Conservation (phyloP, 2,797 vertebrate species). For the Sebastes oblongus region DNA sequence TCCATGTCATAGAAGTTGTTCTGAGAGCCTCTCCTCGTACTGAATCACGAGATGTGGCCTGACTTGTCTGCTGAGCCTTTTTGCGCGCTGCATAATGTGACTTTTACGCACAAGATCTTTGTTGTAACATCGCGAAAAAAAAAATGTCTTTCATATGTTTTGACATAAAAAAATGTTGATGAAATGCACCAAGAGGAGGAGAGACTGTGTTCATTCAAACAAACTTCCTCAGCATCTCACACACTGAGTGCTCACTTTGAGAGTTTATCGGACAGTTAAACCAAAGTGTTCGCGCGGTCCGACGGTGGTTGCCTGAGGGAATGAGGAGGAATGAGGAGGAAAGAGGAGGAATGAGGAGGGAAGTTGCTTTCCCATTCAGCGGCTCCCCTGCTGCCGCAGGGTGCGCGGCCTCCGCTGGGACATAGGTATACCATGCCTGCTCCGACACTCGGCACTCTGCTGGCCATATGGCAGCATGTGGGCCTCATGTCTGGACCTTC, state of each 20-base stretch:
- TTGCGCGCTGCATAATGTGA: not conserved
- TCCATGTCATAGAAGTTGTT: not conserved
- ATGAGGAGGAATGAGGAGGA: conserved; percentile 35
- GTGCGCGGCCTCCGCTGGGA: conserved; percentile 57
- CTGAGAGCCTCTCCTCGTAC: not conserved
- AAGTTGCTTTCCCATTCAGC: conserved; percentile 36
- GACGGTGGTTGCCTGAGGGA: conserved; percentile 43
- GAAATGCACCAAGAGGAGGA: not conserved
- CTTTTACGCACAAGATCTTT: conserved; percentile 17
- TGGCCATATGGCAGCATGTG: conserved; percentile 67
- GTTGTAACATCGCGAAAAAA: not conserved
- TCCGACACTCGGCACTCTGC: conserved; percentile 51
- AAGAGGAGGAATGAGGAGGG: conserved; percentile 36
- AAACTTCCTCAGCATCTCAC: not conserved
- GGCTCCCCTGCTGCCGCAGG: conserved; percentile 39
- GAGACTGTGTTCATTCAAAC: not conserved
- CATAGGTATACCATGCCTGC: conserved; percentile 29
- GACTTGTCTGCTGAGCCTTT: not conserved
- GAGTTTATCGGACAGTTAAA: not conserved
- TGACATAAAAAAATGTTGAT: not conserved
- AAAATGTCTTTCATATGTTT: not conserved
- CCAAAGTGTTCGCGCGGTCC: not conserved
- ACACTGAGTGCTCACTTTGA: not conserved
- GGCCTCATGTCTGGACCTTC: conserved; percentile 30
- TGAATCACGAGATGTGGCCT: not conserved